Percentiles rank a stretch among this genome's conserved stretches.
phyloP scores from a whole-genome alignment of 2,113 vertebrate species.

The Pithys albifrons region DNA sequence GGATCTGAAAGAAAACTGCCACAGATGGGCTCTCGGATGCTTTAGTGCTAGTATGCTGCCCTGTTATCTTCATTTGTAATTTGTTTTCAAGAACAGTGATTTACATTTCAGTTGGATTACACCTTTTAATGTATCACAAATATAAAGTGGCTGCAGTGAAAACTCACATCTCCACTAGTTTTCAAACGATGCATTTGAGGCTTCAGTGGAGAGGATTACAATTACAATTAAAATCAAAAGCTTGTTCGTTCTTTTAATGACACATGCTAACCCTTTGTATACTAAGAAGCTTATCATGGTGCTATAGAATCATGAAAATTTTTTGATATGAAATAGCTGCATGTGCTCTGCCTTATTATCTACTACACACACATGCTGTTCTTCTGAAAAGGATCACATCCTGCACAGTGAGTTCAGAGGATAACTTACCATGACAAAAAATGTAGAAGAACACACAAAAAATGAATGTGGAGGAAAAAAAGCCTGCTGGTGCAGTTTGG shows the following conservation, averaged over 20 bases:
- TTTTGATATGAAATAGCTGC: conserved; percentile 12
- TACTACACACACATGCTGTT: not conserved
- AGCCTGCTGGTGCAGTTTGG: fast-evolving
- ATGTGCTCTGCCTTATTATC: not conserved
- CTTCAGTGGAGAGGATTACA: conserved; percentile 86
- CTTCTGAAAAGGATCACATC: not conserved
- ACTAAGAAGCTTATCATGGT: conserved; percentile 45
- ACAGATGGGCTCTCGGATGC: conserved; percentile 72
- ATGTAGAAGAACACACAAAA: not conserved
- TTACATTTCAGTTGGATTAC: conserved; percentile 95
- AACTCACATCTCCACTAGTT: conserved; percentile 74
- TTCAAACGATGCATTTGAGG: conserved; percentile 85
- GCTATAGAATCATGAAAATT: conserved; percentile 14
- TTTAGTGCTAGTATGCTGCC: conserved; percentile 75
- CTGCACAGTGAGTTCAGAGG: not conserved
- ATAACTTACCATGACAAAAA: not conserved
- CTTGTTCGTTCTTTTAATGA: conserved; percentile 79
- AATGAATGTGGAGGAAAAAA: not conserved
- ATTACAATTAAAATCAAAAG: conserved; percentile 91
- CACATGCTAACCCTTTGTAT: conserved; percentile 73
- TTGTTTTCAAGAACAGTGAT: conserved; percentile 93
- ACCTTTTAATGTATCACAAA: conserved; percentile 86
- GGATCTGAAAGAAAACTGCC: conserved; percentile 71
- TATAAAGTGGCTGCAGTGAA: conserved; percentile 78
- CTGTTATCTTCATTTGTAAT: conserved; percentile 88